Evolutionary conservation across 1,140 invertebrate species (phyloP).

Genomic region (Samia ricini): DNA sequence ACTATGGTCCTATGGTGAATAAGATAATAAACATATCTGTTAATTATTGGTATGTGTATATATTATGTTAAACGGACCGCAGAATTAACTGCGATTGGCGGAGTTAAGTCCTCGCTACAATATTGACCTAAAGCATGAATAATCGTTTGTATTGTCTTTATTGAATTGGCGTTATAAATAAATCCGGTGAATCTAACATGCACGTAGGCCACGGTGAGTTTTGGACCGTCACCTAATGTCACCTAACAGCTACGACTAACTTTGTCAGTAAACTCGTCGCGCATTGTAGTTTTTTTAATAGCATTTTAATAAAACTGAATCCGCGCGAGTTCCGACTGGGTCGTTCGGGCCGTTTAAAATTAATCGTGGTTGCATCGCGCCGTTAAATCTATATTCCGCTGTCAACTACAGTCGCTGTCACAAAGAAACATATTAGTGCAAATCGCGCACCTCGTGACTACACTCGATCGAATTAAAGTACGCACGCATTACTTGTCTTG

Average conservation of each 20-base stretch:
- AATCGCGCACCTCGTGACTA: conserved; percentile 21
- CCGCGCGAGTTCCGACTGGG: conserved; percentile 40
- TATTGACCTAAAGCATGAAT: conserved; percentile 62
- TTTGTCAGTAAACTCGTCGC: conserved; percentile 41
- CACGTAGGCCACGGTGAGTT: conserved; percentile 44
- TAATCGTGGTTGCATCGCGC: conserved; percentile 40
- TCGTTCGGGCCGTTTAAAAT: conserved; percentile 49
- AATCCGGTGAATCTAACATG: conserved; percentile 48
- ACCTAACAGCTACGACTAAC: conserved; percentile 65
- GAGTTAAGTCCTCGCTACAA: conserved; percentile 46
- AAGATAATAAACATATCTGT: not conserved
- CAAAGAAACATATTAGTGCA: conserved; percentile 64
- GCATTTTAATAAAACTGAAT: not conserved
- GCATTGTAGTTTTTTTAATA: not conserved
- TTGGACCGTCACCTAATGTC: conserved; percentile 36
- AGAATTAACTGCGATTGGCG: not conserved
- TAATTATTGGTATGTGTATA: not conserved
- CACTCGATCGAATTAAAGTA: conserved; percentile 45
- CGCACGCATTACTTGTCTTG: conserved; percentile 72
- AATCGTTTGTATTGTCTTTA: conserved; percentile 52
- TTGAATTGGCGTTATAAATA: conserved; percentile 33
- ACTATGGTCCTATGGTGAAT: conserved; percentile 21
- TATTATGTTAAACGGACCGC: conserved; percentile 6
- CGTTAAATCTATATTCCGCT: conserved; percentile 41
- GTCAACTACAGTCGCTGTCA: conserved; percentile 66